Evolutionary conservation across 2,113 vertebrate species (phyloP), one percentile per base, ranked within the genome.

Genomic region (Tetraodon nigroviridis): DNA sequence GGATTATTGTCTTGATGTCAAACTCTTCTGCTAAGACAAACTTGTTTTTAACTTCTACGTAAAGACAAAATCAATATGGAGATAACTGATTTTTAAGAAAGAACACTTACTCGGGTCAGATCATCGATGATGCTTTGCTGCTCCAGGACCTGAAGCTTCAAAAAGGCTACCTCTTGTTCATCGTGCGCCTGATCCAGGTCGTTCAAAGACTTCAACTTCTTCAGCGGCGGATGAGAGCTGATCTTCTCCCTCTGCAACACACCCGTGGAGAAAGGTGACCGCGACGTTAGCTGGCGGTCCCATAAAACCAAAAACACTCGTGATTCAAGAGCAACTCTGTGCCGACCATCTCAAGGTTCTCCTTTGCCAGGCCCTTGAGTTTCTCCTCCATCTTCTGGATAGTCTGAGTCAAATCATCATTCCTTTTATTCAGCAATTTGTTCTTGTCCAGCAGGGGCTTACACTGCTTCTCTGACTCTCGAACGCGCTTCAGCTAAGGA

Each of bases 361-460:
- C 97, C 86, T 92, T 98, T 61, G 87, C 89, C 51, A 98, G 58
- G 3, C 81, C 84, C 90, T 95, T 98, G 32, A 97, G 81, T 67
- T 98, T 99, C 5, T 98, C 96, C 73, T 99, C 97, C 89, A 94
- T 91, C 63, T 94, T 95, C 70, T 98, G 96, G 69, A 99, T 81
- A 7, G 93, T 94, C 55, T 93, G 92, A 81, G 92, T 93, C 64
- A 99, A 85, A 37, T 99, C 97, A 51, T 99, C 96, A 0, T 99
- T 99, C 90, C 95, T 95, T 87, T 93, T 97, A 41, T 84, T 90
- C 80, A 99, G 89, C 84, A 98, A 92, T 90, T 96, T 98, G 88
- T 97, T 99, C 89, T 94, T 98, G 74, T 99, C 97, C 90, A 99
- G 90, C 83, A 99, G 86, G 53, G 96, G 96, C 84, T 97, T 98